Evolutionary conservation across 2,113 vertebrate species (phyloP), one percentile per base, ranked within the genome.

Genomic region (Ancistrus triradiatus): DNA sequence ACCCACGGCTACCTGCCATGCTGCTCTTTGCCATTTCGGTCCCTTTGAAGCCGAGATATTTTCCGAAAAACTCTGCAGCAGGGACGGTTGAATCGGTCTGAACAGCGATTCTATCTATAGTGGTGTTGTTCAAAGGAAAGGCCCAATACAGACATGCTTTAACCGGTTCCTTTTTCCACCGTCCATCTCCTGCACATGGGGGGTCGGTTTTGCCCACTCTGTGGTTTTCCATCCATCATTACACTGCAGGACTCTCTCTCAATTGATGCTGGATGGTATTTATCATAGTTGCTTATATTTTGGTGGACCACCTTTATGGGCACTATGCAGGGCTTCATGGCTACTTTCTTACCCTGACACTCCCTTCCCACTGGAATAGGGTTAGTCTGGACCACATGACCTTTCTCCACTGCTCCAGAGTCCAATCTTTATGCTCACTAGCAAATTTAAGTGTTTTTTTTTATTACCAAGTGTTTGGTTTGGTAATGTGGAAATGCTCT

Each of bases 111-210:
- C 79, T 81, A 81, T 84, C 73, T 83, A 81, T 81, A 76, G 68
- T 44, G 1, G 42, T 84, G 76, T 83, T 87, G 77, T 82, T 82
- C 67, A 86, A 83, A 81, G 86, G 82, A 85, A 84, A 84, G 75
- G 69, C 69, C 80, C 75, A 78, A 82, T 85, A 86, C 83, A 84
- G 79, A 80, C 67, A 69, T 63, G 68, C 74, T 66, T 84, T 80
- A 78, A 59, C 48, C 46, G 66, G 74, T 75, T 80, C n/a, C 61
- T 19, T 83, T 81, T 76, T 77, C 83, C 80, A 78, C 78, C 56
- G 6, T 81, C 82, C 76, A 73, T 79, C 70, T 84, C 63, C 40
- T 66, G 70, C 35, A 73, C 67, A 68, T n/a, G n/a, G n/a, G n/a
- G 72, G 74, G 79, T 76, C 78, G 74, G 82, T 84, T 82, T 78